These are phyloP conservation scores for Pseudotriccus pelzelni DNA, from an alignment of 2,797 vertebrate genomes.

Conservation along the genomic window DNA sequence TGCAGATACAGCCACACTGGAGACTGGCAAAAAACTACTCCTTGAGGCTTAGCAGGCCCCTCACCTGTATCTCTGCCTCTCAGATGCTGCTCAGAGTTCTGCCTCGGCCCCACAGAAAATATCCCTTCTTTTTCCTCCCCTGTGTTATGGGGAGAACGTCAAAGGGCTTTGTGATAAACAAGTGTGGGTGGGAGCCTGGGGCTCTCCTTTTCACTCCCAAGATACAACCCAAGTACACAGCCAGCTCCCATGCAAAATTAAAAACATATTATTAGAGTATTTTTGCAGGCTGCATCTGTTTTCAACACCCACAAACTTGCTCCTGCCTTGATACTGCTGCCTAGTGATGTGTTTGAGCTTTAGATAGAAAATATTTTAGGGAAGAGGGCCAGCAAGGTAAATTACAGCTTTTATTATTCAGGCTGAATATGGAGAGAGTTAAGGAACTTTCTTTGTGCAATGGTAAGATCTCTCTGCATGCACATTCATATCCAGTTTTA, in stretches of 20 bases:
- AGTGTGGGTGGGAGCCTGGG: slow-evolving; percentile 15
- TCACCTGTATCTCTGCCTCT: neutral
- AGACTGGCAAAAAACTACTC: neutral
- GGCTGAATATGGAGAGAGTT: neutral
- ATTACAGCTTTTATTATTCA: neutral
- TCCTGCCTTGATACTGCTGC: slow-evolving; percentile 25
- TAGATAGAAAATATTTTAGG: neutral
- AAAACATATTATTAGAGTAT: slow-evolving; percentile 23
- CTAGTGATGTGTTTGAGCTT: neutral
- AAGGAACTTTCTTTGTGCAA: neutral
- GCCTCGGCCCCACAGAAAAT: neutral
- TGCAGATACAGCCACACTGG: neutral
- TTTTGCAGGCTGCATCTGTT: slow-evolving; percentile 48
- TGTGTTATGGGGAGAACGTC: neutral
- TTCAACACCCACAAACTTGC: slow-evolving; percentile 13
- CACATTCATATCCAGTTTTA: neutral
- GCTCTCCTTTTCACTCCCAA: neutral
- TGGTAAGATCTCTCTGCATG: neutral
- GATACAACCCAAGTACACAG: neutral
- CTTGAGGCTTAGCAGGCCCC: neutral
- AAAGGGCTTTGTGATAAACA: neutral
- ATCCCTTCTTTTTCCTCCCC: neutral
- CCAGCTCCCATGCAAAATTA: neutral
- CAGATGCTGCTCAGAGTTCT: neutral
- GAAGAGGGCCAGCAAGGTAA: neutral